Base-by-base conservation (phyloP, 2,797 vertebrate species). In the Acridotheres tristis region DNA sequence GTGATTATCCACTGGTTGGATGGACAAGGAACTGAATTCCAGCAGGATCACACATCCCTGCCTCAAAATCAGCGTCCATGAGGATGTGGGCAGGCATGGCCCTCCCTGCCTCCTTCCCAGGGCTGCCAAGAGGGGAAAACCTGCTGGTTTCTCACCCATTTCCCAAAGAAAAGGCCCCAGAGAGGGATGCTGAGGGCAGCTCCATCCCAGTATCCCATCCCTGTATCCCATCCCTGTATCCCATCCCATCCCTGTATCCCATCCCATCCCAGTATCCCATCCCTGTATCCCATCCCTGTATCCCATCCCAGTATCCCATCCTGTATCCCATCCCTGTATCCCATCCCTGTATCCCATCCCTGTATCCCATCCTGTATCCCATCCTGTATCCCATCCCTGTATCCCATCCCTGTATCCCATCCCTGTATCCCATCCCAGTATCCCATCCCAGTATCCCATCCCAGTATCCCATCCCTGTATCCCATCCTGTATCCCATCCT, bases 1-100 rank as follows among this genome's bases (percentile, higher is more conserved):
- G 58, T 0, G 9, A 69, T 48, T 45, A 40, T 66, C 53, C 3
- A 0, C 61, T 3, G 66, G 27, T 4, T 65, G 78, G 82, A 53
- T 18, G 51, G 54, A 4, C 34, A 13, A 16, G 63, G 55, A 75
- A 10, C 55, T 9, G 16, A 55, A 68, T 61, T 54, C 34, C 91
- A 67, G 67, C 72, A 1, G 8, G 62, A 36, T 36, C 4, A 5
- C 48, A 63, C 53, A 12, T 1, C 48, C 61, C 54, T 27, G 79
- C 79, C 58, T 36, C 1, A 2, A 11, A 27, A 53, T 11, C 38
- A 18, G 47, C 0, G 1, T 30, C 36, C 42, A 23, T 18, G 48
- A 48, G 75, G 3, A 15, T 1, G 0, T 7, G 40, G 61, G 40
- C 50, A 17, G 45, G 20, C 27, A 23, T 0, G 1, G 55, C 65